Conservation (phyloP, 2,797 vertebrate genomes). For the Acipenser oxyrinchus region DNA sequence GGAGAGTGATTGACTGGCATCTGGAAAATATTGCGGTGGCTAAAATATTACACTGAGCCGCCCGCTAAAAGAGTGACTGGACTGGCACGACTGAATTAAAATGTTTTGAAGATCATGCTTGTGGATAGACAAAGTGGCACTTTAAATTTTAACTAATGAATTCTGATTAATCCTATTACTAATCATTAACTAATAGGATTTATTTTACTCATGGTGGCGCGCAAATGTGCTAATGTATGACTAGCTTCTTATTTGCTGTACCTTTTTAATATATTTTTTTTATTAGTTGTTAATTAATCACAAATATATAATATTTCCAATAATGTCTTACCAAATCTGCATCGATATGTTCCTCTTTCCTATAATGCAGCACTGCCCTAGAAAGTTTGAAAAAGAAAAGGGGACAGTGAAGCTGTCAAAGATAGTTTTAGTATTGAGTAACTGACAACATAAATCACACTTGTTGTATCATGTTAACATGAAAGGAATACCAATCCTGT, state of each 20-base stretch:
- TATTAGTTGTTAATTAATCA: too few species aligned
- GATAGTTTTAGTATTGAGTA: neutral
- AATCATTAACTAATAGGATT: too few species aligned
- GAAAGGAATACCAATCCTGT: constrained; percentile 1
- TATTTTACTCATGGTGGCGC: too few species aligned
- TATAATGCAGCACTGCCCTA: neutral
- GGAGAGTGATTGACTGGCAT: neutral
- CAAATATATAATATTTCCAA: too few species aligned
- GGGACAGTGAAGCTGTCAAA: neutral
- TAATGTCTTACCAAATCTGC: too few species aligned
- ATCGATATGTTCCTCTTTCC: too few species aligned
- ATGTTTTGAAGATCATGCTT: neutral
- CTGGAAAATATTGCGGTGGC: neutral
- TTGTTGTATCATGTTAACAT: neutral
- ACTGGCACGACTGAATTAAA: neutral
- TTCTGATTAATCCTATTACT: too few species aligned
- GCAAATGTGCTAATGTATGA: too few species aligned
- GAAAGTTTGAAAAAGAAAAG: neutral
- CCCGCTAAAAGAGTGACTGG: neutral
- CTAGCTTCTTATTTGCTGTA: too few species aligned
- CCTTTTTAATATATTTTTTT: too few species aligned
- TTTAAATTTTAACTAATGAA: too few species aligned
- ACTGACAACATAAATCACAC: neutral
- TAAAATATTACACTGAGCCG: neutral
- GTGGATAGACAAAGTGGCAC: neutral